These are phyloP conservation scores for Diadumene lineata DNA, from an alignment of 92 coral and sea anemone genomes.

Conservation along the genomic window DNA sequence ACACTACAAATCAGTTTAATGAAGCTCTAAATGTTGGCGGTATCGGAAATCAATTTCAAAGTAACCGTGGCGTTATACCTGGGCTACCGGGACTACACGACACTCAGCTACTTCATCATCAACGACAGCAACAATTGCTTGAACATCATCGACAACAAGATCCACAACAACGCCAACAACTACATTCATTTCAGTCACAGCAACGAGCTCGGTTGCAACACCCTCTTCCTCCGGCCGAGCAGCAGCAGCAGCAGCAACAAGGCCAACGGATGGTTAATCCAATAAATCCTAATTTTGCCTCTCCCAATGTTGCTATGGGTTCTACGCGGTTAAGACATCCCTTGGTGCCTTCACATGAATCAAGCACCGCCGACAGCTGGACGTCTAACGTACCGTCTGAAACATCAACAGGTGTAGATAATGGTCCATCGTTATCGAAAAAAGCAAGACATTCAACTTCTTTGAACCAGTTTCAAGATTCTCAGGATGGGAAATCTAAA, in stretches of 20 bases:
- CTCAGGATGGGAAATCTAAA: constrained; percentile 15
- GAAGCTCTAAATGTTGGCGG: constrained; percentile 8
- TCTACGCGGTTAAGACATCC: neutral
- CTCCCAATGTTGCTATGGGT: neutral
- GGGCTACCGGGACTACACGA: constrained; percentile 14
- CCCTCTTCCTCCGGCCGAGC: constrained; percentile 21
- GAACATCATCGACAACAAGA: constrained; percentile 21
- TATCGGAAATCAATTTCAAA: constrained; percentile 7
- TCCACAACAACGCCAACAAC: constrained; percentile 27
- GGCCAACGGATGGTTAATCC: neutral
- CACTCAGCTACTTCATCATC: constrained; percentile 20
- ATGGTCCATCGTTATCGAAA: neutral
- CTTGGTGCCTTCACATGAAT: neutral
- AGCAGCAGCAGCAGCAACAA: constrained; percentile 22
- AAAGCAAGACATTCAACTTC: neutral
- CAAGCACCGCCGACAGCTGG: neutral
- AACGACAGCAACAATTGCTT: constrained; percentile 35
- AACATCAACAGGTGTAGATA: neutral
- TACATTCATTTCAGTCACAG: constrained; percentile 24
- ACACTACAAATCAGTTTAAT: constrained; percentile 32
- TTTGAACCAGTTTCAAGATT: neutral
- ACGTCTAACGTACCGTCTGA: neutral
- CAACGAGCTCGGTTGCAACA: constrained; percentile 32
- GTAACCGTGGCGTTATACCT: neutral
- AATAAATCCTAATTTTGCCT: neutral